Evolutionary conservation across 2,113 vertebrate genomes (phyloP), one percentile per base, ranked within the genome.

Genomic region (Esox niger): DNA sequence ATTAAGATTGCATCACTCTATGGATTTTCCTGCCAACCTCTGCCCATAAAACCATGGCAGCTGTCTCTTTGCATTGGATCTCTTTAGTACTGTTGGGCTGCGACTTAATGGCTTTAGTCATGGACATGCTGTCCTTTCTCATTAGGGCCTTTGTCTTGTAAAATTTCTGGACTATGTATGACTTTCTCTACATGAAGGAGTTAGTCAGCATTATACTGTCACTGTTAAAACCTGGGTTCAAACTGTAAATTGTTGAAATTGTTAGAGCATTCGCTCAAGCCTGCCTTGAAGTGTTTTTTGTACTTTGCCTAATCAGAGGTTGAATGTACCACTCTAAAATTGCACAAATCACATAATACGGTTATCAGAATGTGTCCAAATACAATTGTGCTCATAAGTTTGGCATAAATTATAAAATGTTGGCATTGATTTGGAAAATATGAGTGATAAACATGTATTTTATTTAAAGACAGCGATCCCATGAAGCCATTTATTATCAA

Each of bases 321-420:
- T 43, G n/a, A 43, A 43, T 13, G 35, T 43, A 15, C 1, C 2
- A 15, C 13, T n/a, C n/a, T n/a, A n/a, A n/a, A n/a, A n/a, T 43
- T 10, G 13, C 11, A 43, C 35, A 43, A 43, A n/a, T n/a, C n/a
- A n/a, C n/a, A n/a, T n/a, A n/a, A n/a, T n/a, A n/a, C n/a, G n/a
- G n/a, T n/a, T n/a, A n/a, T n/a, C n/a, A n/a, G 63, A 49, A 25
- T 11, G 6, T 52, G 55, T 54, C n/a, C n/a, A n/a, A n/a, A n/a
- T n/a, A n/a, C n/a, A 35, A 15, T 29, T n/a, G n/a, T n/a, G n/a
- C n/a, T n/a, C n/a, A n/a, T n/a, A n/a, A n/a, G n/a, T n/a, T n/a
- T n/a, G 49, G 52, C 49, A 66, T 73, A 57, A n/a, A n/a, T n/a
- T n/a, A n/a, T n/a, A n/a, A n/a, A 73, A 73, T 73, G 57, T 63